Evolutionary conservation across 2,797 vertebrate species (phyloP), one percentile per base, ranked within the genome.

Genomic region (Megaceryle alcyon): DNA sequence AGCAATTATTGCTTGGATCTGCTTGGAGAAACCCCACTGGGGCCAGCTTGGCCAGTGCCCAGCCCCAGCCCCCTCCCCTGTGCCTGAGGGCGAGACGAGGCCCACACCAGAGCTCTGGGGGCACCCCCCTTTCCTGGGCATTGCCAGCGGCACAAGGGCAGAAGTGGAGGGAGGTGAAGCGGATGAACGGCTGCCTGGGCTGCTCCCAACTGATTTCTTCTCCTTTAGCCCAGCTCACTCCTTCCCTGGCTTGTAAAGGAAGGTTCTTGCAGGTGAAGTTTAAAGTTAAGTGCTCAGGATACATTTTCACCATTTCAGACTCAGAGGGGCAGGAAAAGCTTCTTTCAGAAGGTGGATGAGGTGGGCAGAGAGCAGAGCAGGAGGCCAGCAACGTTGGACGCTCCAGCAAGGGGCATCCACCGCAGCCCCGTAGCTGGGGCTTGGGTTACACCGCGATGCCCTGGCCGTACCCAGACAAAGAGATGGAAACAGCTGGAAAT

Each of bases 101-200:
- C n/a, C 12, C 29, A 2, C 13, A 5, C 18, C 7, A 25, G 49
- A 37, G 11, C 31, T 37, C 23, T 12, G 17, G 43, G 51, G 44
- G 26, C 15, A 18, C 33, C 7, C 25, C 29, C 13, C 22, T 28
- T 10, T 7, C 28, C 35, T 33, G 6, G 4, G 22, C 59, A 39
- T 4, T 16, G 28, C 22, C 28, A 25, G n/a, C 2, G 6, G 65
- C 73, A 12, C 33, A 3, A 65, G 59, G 59, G 33, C 43, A 51
- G n/a, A 21, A 28, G 6, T 6, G 9, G 18, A 28, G 5, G 18
- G 48, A 35, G 37, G 25, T 1, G 8, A 61, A n/a, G 0, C 2
- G 46, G 18, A 22, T 10, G 21, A 79, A 31, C 2, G 0, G 35
- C 29, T 29, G 37, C 23, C 51, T 17, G 20, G 64, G 72, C 44